Percentiles rank a stretch among this genome's conserved stretches.
Conservation (phyloP, 2,888 invertebrate genomes). For the Meiosimyza platycephala region DNA sequence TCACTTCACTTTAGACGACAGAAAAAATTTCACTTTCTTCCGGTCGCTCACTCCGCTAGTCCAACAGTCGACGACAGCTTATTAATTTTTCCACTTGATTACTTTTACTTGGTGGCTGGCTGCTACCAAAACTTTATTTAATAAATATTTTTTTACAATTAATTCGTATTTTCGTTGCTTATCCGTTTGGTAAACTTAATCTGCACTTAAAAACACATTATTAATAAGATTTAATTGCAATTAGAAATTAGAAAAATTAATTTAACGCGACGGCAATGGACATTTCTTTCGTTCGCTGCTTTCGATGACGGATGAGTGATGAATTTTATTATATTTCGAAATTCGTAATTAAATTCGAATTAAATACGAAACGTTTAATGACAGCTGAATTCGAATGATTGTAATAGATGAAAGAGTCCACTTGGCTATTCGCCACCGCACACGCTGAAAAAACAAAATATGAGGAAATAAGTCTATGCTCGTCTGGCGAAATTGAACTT, state of each 20-base stretch:
- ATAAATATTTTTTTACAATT: not conserved
- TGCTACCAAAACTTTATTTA: not conserved
- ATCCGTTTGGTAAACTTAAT: not conserved
- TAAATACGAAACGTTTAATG: too few relatives aligned
- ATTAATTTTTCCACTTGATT: slow-evolving; percentile 33
- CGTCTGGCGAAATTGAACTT: too few relatives aligned
- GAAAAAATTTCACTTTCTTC: not conserved
- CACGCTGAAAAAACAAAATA: too few relatives aligned
- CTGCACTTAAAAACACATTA: too few relatives aligned
- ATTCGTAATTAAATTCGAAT: slow-evolving; percentile 10
- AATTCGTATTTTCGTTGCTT: not conserved
- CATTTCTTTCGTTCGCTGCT: slow-evolving; percentile 14
- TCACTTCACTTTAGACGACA: slow-evolving; percentile 4
- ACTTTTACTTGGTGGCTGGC: not conserved
- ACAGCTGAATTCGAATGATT: too few relatives aligned
- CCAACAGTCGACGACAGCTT: not conserved
- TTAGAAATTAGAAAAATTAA: slow-evolving; percentile 3
- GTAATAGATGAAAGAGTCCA: too few relatives aligned
- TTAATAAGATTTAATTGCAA: too few relatives aligned
- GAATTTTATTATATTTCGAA: slow-evolving; percentile 14
- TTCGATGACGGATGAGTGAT: slow-evolving; percentile 28
- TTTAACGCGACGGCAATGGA: slow-evolving; percentile 30
- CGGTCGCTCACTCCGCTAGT: not conserved
- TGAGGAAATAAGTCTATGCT: too few relatives aligned
- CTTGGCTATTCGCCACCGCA: too few relatives aligned